These are phyloP conservation scores for mouse (Mus musculus) DNA, from an alignment of 2,113 vertebrate genomes.

Conservation along the genomic window DNA sequence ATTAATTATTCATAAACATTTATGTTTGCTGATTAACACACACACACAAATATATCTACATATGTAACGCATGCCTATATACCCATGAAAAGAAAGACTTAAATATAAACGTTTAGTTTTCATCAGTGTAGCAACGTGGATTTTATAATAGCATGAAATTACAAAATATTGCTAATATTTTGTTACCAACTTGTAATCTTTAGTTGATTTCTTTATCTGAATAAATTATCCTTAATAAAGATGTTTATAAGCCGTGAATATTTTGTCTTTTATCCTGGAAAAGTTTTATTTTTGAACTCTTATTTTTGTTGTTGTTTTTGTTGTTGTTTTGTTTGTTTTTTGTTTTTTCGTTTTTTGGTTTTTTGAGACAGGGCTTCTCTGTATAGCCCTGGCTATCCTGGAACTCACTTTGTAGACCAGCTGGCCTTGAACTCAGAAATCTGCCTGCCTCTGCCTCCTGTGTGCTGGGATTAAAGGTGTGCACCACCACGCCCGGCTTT, in stretches of 20 bases:
- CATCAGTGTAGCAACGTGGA: background rate
- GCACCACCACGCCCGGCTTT: too few relatives aligned
- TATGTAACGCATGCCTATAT: background rate
- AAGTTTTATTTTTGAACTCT: background rate
- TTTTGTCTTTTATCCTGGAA: background rate
- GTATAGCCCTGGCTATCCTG: too few relatives aligned
- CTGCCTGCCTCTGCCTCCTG: too few relatives aligned
- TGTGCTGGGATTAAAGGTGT: too few relatives aligned
- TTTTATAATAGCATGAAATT: background rate
- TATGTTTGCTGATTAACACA: too few relatives aligned
- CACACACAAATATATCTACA: background rate
- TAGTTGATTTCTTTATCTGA: background rate
- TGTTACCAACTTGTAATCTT: background rate
- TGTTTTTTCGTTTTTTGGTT: too few relatives aligned
- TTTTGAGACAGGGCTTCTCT: too few relatives aligned
- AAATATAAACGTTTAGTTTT: background rate
- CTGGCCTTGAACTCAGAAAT: too few relatives aligned
- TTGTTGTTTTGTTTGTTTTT: too few relatives aligned
- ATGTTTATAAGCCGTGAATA: background rate
- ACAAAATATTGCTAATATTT: background rate
- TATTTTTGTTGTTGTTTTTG: too few relatives aligned
- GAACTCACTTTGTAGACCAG: too few relatives aligned
- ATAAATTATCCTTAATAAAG: background rate
- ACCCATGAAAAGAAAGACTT: background rate
- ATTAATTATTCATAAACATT: background rate